Evolutionary conservation across 1,140 invertebrate genomes (phyloP).

Genomic region (Meteorus sp.): DNA sequence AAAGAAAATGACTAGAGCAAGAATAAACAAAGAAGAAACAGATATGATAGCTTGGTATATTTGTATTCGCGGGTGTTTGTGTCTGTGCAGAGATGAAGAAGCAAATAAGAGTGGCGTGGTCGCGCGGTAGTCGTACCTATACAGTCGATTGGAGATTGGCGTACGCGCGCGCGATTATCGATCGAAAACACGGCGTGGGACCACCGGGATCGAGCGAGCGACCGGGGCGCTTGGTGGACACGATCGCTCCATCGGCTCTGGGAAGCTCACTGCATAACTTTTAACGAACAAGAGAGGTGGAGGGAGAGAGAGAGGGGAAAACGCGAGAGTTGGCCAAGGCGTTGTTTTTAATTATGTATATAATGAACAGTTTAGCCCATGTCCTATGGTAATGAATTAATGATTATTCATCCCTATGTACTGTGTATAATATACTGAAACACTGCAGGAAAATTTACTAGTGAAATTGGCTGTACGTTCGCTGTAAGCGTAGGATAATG

Average conservation of each 20-base stretch:
- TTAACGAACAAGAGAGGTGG: constrained; percentile 20
- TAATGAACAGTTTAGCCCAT: constrained; percentile 58
- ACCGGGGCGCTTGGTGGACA: constrained; percentile 39
- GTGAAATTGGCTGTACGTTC: too few relatives aligned
- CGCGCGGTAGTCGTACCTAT: constrained; percentile 20
- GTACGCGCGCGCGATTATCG: constrained; percentile 31
- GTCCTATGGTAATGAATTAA: constrained; percentile 54
- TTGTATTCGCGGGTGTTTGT: neutral
- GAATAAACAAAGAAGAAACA: too few relatives aligned
- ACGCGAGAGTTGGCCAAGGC: constrained; percentile 36
- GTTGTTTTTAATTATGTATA: constrained; percentile 61
- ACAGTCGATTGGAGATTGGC: constrained; percentile 32
- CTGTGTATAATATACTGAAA: too few relatives aligned
- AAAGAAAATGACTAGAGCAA: too few relatives aligned
- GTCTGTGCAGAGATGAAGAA: neutral
- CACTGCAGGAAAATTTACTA: too few relatives aligned
- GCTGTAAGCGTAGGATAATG: too few relatives aligned
- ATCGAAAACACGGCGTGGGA: constrained; percentile 46
- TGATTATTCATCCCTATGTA: too few relatives aligned
- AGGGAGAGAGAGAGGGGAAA: too few relatives aligned
- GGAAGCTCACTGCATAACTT: constrained; percentile 19
- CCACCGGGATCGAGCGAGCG: constrained; percentile 56
- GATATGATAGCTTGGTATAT: neutral
- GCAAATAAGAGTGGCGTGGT: neutral
- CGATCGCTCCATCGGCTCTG: constrained; percentile 21